Evolutionary conservation across 2,888 invertebrate species (phyloP).

Genomic region (Diachrysia chrysitis): DNA sequence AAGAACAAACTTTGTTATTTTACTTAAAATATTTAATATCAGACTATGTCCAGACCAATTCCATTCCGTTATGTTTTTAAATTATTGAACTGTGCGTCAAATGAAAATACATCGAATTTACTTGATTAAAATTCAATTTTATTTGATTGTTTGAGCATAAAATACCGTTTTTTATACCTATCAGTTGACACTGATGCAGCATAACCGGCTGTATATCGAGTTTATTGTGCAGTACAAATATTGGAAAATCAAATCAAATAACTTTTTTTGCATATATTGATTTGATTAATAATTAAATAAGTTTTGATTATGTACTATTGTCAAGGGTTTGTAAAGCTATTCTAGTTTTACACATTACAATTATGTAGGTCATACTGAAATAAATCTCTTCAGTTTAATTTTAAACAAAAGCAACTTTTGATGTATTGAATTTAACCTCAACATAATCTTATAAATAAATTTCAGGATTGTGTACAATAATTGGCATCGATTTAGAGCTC

Average conservation of each 20-base stretch:
- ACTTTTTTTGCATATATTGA: not conserved
- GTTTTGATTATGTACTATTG: conserved; percentile 1
- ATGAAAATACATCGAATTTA: conserved; percentile 1
- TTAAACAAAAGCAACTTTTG: too few relatives aligned
- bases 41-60: not conserved
- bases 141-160: not conserved
- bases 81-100: not conserved
- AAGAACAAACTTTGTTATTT: not conserved
- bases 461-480: too few relatives aligned
- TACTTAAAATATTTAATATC: not conserved
- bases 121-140: conserved; percentile 3
- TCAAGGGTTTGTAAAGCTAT: not conserved
- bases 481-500: too few relatives aligned
- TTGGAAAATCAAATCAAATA: not conserved
- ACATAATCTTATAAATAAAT: too few relatives aligned
- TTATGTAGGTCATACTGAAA: not conserved
- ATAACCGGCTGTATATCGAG: not conserved
- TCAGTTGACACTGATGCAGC: not conserved
- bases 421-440: too few relatives aligned
- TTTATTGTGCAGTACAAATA: not conserved
- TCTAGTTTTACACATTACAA: not conserved
- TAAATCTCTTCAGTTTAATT: too few relatives aligned
- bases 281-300: conserved; percentile 16
- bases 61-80: not conserved
- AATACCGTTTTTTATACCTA: not conserved